Evolutionary conservation across 2,888 invertebrate species (phyloP).

Genomic region (Aspidiotus rigidus): DNA sequence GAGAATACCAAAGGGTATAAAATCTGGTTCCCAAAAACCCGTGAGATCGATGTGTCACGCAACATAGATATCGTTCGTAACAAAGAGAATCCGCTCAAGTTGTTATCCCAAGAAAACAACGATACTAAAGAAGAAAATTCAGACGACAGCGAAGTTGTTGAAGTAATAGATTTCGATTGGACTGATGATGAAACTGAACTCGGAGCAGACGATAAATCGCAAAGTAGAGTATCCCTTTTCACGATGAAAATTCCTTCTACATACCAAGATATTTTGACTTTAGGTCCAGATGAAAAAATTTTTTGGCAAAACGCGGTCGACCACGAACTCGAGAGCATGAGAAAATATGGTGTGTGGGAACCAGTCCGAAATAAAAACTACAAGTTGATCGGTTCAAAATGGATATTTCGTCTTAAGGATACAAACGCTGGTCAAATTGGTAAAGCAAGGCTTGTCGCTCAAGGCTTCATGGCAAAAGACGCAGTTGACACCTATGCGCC

Average conservation of each 20-base stretch:
- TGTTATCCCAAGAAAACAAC: not conserved
- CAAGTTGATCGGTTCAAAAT: conserved; percentile 28
- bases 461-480: conserved; percentile 11
- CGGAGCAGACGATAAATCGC: not conserved
- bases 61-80: not conserved
- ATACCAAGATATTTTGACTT: no score
- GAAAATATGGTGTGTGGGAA: not conserved
- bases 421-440: not conserved
- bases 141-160: not conserved
- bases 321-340: not conserved
- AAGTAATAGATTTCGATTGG: no score
- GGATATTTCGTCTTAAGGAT: conserved; percentile 32
- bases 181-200: conserved; percentile 5
- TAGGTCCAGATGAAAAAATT: conserved; percentile 1
- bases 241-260: no score
- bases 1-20: conserved; percentile 39
- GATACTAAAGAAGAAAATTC: not conserved
- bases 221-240: no score
- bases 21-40: conserved; percentile 37
- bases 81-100: not conserved
- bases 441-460: conserved; percentile 25
- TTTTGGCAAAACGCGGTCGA: conserved; percentile 4
- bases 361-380: not conserved
- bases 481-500: not conserved
- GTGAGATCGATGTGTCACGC: conserved; percentile 13